Percentiles rank a stretch among this genome's conserved stretches.
Conservation (phyloP, 1,140 invertebrate genomes). For the Magallana ariakensis region DNA sequence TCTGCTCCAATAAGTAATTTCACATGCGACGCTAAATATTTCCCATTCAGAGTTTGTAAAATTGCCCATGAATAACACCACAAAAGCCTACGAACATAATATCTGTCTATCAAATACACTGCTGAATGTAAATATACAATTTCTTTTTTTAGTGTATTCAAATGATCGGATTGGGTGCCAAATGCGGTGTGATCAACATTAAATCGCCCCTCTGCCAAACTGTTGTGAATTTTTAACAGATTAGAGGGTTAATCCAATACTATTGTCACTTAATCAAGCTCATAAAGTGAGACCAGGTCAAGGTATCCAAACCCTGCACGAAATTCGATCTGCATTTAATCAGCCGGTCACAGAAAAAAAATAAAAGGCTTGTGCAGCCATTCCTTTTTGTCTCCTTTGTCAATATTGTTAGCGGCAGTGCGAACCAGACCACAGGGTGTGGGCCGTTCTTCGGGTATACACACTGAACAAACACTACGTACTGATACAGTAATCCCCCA, state of each 20-base stretch:
- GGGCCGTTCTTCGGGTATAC: neutral
- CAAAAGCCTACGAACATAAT: constrained; percentile 27
- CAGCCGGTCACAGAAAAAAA: neutral
- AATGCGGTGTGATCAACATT: constrained; percentile 18
- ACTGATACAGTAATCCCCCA: constrained; percentile 21
- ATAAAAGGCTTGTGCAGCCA: neutral
- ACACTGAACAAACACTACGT: constrained; percentile 12
- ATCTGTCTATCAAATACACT: constrained; percentile 32
- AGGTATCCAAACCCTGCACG: neutral
- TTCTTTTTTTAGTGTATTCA: constrained; percentile 36
- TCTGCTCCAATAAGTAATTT: constrained; percentile 37
- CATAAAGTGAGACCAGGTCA: neutral
- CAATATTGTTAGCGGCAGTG: neutral
- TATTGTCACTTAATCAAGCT: constrained; percentile 11
- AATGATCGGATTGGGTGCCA: constrained; percentile 26
- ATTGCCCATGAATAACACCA: constrained; percentile 28
- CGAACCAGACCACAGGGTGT: neutral
- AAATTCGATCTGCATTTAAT: neutral
- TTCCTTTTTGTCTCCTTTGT: neutral
- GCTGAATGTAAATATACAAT: constrained; percentile 34
- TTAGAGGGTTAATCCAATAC: constrained; percentile 25
- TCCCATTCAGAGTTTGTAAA: constrained; percentile 25
- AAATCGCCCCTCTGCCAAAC: neutral
- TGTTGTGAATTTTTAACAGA: constrained; percentile 25
- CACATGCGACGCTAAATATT: constrained; percentile 28